Evolutionary conservation across 2,113 vertebrate species (phyloP).

Genomic region (Tauraco erythrolophus): DNA sequence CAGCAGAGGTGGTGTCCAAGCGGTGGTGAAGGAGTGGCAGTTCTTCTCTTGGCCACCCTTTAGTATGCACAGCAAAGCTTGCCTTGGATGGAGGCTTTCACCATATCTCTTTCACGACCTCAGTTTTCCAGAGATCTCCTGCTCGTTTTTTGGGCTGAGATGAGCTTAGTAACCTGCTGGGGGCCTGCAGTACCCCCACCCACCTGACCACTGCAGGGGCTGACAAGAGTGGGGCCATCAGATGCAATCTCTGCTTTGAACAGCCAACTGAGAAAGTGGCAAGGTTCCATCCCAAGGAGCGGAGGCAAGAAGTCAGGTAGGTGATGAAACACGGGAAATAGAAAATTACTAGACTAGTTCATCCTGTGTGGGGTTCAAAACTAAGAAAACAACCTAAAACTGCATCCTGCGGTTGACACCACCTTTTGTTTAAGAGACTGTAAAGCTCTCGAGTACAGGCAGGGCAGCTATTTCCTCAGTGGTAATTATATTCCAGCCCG

Average conservation of each 20-base stretch:
- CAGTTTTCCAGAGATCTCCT: background rate
- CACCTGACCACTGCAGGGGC: background rate
- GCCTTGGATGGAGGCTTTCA: background rate
- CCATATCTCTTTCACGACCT: background rate
- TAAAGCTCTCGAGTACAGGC: background rate
- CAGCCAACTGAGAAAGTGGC: accelerated
- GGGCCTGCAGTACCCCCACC: background rate
- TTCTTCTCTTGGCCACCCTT: background rate
- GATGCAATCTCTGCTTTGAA: background rate
- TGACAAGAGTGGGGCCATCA: accelerated
- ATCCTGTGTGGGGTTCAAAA: background rate
- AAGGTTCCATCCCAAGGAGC: accelerated
- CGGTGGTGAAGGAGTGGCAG: background rate
- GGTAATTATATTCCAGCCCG: background rate
- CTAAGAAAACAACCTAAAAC: background rate
- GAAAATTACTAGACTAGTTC: background rate
- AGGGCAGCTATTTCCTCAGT: background rate
- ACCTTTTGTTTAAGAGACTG: background rate
- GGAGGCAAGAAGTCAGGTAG: background rate
- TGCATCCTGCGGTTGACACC: background rate
- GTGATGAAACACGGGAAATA: background rate
- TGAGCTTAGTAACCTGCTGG: background rate
- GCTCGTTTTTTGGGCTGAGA: background rate
- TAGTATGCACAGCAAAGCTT: background rate
- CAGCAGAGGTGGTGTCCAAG: background rate